A percentile compares a stretch with the other conserved stretches of the same genome.
phyloP scores from a whole-genome alignment of 2,797 vertebrate species.

The Hephaestus fuliginosus region DNA sequence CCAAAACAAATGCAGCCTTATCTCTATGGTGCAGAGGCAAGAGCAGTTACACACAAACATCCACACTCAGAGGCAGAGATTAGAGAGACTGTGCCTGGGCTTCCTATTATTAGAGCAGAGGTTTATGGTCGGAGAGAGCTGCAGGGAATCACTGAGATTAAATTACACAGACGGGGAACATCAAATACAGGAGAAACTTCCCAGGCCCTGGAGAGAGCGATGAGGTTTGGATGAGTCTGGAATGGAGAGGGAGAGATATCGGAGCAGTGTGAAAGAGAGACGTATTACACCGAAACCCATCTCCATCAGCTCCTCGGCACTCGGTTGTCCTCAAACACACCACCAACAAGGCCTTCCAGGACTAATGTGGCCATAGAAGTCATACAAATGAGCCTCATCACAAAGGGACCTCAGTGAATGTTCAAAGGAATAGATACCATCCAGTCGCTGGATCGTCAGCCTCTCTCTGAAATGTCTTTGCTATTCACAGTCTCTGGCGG shows the following conservation, averaged over 20 bases:
- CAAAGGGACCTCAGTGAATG: background rate
- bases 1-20: slow-evolving; percentile 76
- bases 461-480: background rate
- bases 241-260: slow-evolving; percentile 46
- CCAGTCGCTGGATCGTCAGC: background rate
- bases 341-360: slow-evolving; percentile 1
- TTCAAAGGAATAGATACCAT: background rate
- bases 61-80: slow-evolving; percentile 75
- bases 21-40: slow-evolving; percentile 75
- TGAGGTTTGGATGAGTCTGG: slow-evolving; percentile 50
- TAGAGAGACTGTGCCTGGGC: slow-evolving; percentile 80
- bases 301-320: slow-evolving; percentile 31
- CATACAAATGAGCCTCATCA: slow-evolving; percentile 8
- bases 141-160: slow-evolving; percentile 84
- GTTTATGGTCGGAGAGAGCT: slow-evolving; percentile 81
- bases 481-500: background rate
- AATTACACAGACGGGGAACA: slow-evolving; percentile 85
- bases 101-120: slow-evolving; percentile 85
- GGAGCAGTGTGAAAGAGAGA: slow-evolving; percentile 45
- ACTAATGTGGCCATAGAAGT: slow-evolving; percentile 28
- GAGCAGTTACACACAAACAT: slow-evolving; percentile 59
- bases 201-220: slow-evolving; percentile 64
- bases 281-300: slow-evolving; percentile 39
- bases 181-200: slow-evolving; percentile 82
- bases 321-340: slow-evolving; percentile 40